Evolutionary conservation across 2,797 vertebrate genomes (phyloP).

Genomic region (Triplophysa bombifrons): DNA sequence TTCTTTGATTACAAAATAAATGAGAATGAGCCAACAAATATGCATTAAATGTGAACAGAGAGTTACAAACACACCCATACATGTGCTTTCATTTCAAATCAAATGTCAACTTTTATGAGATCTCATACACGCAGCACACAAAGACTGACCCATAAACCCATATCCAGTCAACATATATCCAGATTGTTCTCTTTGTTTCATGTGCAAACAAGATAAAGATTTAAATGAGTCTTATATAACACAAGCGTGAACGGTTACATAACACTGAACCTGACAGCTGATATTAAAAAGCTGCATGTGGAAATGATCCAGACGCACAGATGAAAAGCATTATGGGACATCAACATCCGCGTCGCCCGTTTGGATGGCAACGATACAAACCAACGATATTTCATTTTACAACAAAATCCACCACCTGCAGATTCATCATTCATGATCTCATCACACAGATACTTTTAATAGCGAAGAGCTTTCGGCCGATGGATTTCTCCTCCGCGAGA

Average conservation of each 20-base stretch:
- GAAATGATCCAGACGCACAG: conserved; percentile 16
- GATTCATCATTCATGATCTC: neutral
- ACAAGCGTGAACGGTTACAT: neutral
- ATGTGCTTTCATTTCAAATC: conserved; percentile 28
- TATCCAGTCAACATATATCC: conserved; percentile 13
- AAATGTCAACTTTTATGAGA: conserved; percentile 46
- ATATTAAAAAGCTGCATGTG: conserved; percentile 7
- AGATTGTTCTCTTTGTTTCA: conserved; percentile 40
- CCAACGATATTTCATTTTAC: neutral
- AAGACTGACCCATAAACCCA: conserved; percentile 27
- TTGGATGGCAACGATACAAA: neutral
- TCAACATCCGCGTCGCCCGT: neutral
- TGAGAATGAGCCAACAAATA: no score
- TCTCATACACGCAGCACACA: neutral
- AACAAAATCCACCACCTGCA: neutral
- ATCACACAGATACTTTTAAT: neutral
- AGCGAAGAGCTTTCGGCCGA: neutral
- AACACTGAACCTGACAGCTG: conserved; percentile 16
- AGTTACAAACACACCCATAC: no score
- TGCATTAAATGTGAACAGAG: no score
- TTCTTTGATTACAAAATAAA: no score
- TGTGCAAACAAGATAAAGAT: conserved; percentile 61
- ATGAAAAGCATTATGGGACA: conserved; percentile 1
- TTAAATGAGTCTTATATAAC: conserved; percentile 48
- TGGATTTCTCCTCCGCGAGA: neutral